Conservation (phyloP, 2,888 invertebrate genomes). For the Serrognathus titanus region DNA sequence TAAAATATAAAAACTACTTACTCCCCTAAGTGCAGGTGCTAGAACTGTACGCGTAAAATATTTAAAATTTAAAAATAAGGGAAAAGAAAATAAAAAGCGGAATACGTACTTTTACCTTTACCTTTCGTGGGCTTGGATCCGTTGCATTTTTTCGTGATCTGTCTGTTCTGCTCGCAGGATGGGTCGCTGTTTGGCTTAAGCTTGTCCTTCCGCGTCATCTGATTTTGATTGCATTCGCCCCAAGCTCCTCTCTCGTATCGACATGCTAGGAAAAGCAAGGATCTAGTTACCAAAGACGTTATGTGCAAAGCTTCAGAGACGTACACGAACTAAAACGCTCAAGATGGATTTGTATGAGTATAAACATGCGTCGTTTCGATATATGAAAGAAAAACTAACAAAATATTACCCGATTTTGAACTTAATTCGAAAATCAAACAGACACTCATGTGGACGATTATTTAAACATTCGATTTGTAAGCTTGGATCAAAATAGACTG, state of each 20-base stretch:
- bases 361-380: not conserved
- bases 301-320: not conserved
- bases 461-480: too few species aligned
- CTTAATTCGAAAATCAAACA: too few species aligned
- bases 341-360: too few species aligned
- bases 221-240: conserved; percentile 78
- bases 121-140: conserved; percentile 61
- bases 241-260: conserved; percentile 87
- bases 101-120: conserved; percentile 46
- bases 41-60: too few species aligned
- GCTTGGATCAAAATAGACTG: too few species aligned
- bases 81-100: conserved; percentile 16
- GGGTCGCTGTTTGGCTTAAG: conserved; percentile 79
- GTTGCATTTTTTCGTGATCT: conserved; percentile 81
- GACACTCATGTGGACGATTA: too few species aligned
- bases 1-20: too few species aligned
- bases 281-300: conserved; percentile 6
- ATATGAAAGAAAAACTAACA: not conserved
- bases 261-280: conserved; percentile 60
- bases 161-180: conserved; percentile 77
- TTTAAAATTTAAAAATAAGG: conserved; percentile 5
- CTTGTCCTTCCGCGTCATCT: conserved; percentile 80
- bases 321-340: not conserved
- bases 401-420: too few species aligned
- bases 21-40: too few species aligned